phyloP scores from a whole-genome alignment of 2,888 invertebrate genomes.

The Syrista parreyssii region DNA sequence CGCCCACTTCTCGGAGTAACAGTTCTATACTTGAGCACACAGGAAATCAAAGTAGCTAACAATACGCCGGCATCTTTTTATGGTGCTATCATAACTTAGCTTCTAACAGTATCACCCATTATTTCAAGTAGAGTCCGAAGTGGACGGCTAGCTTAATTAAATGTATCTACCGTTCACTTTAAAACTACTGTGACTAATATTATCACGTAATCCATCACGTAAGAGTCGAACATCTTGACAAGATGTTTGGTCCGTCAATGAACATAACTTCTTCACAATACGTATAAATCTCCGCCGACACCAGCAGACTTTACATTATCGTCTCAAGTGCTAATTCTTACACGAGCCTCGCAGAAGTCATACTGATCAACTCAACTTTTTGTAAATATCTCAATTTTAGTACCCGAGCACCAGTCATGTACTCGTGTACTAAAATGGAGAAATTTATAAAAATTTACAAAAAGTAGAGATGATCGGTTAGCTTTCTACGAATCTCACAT shows the following conservation, averaged over 20 bases:
- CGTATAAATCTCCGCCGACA: neutral
- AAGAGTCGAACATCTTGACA: neutral
- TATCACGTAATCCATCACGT: conserved; percentile 9
- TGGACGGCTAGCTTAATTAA: conserved; percentile 37
- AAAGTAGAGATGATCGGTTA: neutral
- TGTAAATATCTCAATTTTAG: neutral
- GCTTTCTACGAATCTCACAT: neutral
- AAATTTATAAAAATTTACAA: neutral
- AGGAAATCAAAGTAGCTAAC: neutral
- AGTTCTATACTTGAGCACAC: neutral
- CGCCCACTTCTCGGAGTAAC: neutral
- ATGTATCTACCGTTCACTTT: conserved; percentile 37
- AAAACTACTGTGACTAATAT: conserved; percentile 20
- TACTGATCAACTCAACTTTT: neutral
- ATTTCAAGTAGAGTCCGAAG: conserved; percentile 47
- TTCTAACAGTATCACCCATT: conserved; percentile 55
- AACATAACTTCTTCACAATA: neutral
- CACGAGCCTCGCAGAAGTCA: neutral
- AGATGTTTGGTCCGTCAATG: neutral
- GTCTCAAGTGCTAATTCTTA: neutral
- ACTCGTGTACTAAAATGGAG: neutral
- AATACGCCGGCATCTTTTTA: neutral
- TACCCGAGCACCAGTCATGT: neutral
- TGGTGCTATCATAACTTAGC: neutral
- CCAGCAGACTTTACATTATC: neutral